phyloP scores from a whole-genome alignment of 2,888 invertebrate genomes.

The Limnephilus marmoratus region DNA sequence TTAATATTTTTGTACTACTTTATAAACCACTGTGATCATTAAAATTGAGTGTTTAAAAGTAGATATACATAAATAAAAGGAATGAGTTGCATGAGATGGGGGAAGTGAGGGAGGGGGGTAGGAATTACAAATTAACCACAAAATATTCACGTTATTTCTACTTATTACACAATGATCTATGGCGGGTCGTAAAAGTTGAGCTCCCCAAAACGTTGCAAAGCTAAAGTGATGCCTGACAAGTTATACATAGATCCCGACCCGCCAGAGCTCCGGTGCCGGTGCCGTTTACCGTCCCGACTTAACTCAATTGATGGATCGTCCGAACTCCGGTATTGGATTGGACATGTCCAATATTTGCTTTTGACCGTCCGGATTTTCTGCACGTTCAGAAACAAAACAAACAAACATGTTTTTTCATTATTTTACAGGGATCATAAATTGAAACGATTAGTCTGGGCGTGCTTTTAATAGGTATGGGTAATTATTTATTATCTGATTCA shows the following conservation, averaged over 20 bases:
- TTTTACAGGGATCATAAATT: not conserved
- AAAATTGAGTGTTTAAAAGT: no score
- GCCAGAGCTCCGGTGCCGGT: not conserved
- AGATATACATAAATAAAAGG: no score
- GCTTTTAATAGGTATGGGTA: no score
- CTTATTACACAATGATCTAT: no score
- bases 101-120: no score
- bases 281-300: not conserved
- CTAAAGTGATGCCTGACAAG: not conserved
- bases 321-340: not conserved
- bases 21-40: no score
- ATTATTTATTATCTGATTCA: no score
- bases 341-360: conserved; percentile 36
- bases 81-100: no score
- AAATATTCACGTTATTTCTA: no score
- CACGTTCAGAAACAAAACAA: not conserved
- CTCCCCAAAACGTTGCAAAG: not conserved
- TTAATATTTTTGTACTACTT: no score
- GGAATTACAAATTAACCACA: no score
- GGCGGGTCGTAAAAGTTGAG: not conserved
- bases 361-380: not conserved
- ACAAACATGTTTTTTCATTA: not conserved
- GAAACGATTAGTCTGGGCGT: no score
- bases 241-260: not conserved
- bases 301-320: conserved; percentile 33